These are phyloP conservation scores for Myotis brandtii DNA, from an alignment of 2,113 vertebrate genomes.

Conservation along the genomic window DNA sequence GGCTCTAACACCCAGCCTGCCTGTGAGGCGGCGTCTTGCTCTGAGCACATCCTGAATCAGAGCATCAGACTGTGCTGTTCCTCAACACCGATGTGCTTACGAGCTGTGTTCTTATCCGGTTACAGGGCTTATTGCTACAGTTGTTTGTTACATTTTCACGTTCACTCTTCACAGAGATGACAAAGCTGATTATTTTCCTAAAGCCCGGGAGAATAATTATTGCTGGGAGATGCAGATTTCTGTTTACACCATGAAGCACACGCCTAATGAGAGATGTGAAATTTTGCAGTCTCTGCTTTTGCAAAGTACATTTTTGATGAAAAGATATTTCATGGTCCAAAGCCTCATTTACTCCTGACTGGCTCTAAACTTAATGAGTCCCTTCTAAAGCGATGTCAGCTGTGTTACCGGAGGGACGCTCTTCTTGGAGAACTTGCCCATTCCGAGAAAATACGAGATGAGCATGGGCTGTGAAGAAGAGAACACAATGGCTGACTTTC, in stretches of 20 bases:
- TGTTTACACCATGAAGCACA: neutral
- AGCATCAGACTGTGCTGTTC: neutral
- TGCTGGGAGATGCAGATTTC: neutral
- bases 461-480: neutral
- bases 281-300: constrained; percentile 50
- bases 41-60: neutral
- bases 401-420: neutral
- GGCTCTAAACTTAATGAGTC: constrained; percentile 43
- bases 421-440: neutral
- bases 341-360: constrained; percentile 20
- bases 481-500: neutral
- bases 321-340: constrained; percentile 52
- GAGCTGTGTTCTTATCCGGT: neutral
- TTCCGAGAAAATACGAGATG: constrained; percentile 48
- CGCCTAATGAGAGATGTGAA: constrained; percentile 30
- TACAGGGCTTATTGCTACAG: neutral
- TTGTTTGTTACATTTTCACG: constrained; percentile 9
- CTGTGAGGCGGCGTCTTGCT: fast-evolving
- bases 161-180: constrained; percentile 15
- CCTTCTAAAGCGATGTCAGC: constrained; percentile 11
- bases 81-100: fast-evolving
- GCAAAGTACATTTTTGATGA: constrained; percentile 61
- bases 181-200: neutral
- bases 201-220: neutral
- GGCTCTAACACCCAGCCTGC: neutral